Conservation (phyloP, 2,113 vertebrate genomes). For the Callorhinus ursinus region DNA sequence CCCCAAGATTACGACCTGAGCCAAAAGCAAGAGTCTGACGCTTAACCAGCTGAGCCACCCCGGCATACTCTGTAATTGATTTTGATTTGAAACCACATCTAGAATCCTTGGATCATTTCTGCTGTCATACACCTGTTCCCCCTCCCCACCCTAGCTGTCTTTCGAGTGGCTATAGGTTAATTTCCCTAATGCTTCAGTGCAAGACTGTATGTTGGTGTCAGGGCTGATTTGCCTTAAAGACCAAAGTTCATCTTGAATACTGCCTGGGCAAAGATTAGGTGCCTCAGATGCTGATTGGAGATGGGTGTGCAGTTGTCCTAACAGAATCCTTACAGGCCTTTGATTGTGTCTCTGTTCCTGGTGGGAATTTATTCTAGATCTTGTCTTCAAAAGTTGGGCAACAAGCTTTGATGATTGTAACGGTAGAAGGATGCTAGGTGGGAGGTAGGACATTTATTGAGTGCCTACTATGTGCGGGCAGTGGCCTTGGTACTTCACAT, state of each 20-base stretch:
- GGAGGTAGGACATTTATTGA: background rate
- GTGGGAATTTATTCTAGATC: background rate
- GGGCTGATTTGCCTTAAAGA: background rate
- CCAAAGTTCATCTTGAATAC: background rate
- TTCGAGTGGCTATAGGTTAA: constrained; percentile 34
- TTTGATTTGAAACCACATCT: background rate
- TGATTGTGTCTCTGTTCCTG: background rate
- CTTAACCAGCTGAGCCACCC: background rate
- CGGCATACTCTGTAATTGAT: background rate
- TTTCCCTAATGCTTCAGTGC: background rate
- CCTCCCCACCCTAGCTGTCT: background rate
- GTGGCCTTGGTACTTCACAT: background rate
- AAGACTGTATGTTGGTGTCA: background rate
- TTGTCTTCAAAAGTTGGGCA: constrained; percentile 25
- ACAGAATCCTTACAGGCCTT: background rate
- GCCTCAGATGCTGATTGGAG: background rate
- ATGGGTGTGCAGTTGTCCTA: background rate
- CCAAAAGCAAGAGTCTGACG: background rate
- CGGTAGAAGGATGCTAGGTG: background rate
- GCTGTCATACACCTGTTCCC: background rate
- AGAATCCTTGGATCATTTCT: background rate
- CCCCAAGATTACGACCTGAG: background rate
- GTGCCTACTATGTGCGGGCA: background rate
- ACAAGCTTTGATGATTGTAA: background rate
- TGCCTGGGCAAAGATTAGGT: background rate